Conservation (phyloP, 2,113 vertebrate genomes). For the Hymenochirus boettgeri region DNA sequence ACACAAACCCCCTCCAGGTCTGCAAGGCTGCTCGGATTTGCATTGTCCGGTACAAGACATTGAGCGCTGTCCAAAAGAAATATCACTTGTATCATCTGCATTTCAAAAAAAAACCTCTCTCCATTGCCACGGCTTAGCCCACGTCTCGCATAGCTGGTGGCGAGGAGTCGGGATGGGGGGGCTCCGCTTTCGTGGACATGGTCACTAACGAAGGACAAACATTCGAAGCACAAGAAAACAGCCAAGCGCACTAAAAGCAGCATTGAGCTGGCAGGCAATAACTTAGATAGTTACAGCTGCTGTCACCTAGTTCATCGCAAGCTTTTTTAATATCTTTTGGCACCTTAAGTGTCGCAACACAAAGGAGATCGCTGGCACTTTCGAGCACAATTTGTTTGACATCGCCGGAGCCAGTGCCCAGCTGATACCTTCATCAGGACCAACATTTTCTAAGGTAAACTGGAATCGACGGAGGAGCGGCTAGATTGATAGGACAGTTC, state of each 20-base stretch:
- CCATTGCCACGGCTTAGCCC: conserved; percentile 52
- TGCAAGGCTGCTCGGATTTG: conserved; percentile 63
- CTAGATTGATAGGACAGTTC: conserved; percentile 50
- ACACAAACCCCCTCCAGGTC: conserved; percentile 41
- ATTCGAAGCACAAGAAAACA: conserved; percentile 63
- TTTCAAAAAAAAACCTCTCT: conserved; percentile 53
- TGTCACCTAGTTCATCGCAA: conserved; percentile 76
- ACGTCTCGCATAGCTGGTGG: conserved; percentile 55
- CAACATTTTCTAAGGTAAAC: conserved; percentile 62
- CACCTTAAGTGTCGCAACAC: conserved; percentile 68
- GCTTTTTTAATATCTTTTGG: conserved; percentile 82
- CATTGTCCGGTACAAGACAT: conserved; percentile 54
- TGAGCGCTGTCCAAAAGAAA: conserved; percentile 66
- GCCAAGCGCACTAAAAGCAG: conserved; percentile 69
- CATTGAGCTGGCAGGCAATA: conserved; percentile 74
- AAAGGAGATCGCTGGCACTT: conserved; percentile 77
- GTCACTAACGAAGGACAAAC: conserved; percentile 70
- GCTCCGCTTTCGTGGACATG: conserved; percentile 58
- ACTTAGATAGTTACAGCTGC: conserved; percentile 79
- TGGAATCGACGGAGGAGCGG: conserved; percentile 54
- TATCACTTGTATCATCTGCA: conserved; percentile 63
- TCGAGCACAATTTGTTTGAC: conserved; percentile 74
- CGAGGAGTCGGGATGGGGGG: conserved; percentile 54
- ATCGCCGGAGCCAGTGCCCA: conserved; percentile 76
- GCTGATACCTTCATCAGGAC: conserved; percentile 72